Evolutionary conservation across 2,888 invertebrate species (phyloP).

Genomic region (Hirtodrosophila alboralis): DNA sequence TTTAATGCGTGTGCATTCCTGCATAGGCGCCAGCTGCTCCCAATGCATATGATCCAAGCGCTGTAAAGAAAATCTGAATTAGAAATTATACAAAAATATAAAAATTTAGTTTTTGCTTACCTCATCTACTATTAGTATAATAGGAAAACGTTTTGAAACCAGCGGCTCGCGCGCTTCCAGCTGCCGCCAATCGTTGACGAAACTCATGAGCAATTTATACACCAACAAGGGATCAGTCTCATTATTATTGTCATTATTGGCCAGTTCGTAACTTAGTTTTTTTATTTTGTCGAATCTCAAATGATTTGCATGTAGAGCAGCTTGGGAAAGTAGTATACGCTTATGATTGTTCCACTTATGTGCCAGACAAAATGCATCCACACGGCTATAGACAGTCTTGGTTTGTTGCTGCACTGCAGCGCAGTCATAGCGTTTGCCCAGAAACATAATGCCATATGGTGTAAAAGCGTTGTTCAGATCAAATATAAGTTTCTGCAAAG

Average conservation of each 20-base stretch:
- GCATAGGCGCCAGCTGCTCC: constrained; percentile 82
- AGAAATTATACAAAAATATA: no score
- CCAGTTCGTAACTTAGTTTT: constrained; percentile 59
- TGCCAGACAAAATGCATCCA: constrained; percentile 69
- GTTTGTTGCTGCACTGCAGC: constrained; percentile 15
- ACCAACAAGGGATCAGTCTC: constrained; percentile 40
- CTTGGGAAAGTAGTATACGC: constrained; percentile 78
- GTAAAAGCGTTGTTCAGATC: constrained; percentile 69
- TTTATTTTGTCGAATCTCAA: constrained; percentile 55
- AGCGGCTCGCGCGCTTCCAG: constrained; percentile 35
- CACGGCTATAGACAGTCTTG: constrained; percentile 24
- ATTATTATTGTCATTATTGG: constrained; percentile 3
- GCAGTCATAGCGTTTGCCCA: constrained; percentile 64
- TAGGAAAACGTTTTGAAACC: constrained; percentile 70
- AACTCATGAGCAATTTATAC: constrained; percentile 47
- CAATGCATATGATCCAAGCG: constrained; percentile 83
- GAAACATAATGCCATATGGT: constrained; percentile 79
- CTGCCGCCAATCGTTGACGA: constrained; percentile 47
- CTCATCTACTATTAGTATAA: constrained; percentile 82
- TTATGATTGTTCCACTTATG: constrained; percentile 64
- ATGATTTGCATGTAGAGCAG: constrained; percentile 70
- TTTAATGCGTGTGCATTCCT: constrained; percentile 82
- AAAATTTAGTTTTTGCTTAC: constrained; percentile 47
- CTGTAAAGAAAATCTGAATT: constrained; percentile 38
- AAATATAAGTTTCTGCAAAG: constrained; percentile 39